Conservation (phyloP, 2,797 vertebrate genomes). For the Spinibarbus caldwelli region DNA sequence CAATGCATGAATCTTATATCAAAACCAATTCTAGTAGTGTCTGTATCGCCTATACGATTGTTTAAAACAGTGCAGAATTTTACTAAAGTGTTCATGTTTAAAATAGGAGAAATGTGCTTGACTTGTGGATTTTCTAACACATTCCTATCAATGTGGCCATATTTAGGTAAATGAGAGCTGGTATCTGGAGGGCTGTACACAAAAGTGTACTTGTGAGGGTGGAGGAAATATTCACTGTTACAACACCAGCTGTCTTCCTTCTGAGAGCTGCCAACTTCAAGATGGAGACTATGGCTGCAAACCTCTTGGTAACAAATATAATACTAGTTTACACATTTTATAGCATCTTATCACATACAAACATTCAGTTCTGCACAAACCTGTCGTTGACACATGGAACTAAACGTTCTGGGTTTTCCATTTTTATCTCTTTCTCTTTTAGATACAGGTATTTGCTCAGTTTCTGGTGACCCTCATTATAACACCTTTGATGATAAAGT, state of each 20-base stretch:
- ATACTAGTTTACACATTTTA: neutral
- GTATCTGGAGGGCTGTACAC: conserved; percentile 75
- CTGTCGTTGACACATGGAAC: neutral
- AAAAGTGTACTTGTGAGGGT: conserved; percentile 76
- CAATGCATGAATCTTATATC: too few species aligned
- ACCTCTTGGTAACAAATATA: conserved; percentile 68
- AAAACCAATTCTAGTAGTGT: neutral
- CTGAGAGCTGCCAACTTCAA: conserved; percentile 75
- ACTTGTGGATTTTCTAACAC: neutral
- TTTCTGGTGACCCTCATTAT: conserved; percentile 91
- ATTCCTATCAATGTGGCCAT: conserved; percentile 33
- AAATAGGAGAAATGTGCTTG: neutral
- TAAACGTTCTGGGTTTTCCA: neutral
- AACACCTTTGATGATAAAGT: conserved; percentile 81
- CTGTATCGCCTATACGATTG: neutral
- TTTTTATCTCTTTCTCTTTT: conserved; percentile 14
- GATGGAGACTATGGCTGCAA: conserved; percentile 79
- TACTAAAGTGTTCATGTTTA: neutral
- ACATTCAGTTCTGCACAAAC: neutral
- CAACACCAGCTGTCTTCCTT: conserved; percentile 72
- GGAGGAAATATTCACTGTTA: conserved; percentile 73
- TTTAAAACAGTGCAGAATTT: neutral
- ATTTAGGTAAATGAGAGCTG: conserved; percentile 76
- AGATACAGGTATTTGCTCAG: conserved; percentile 80
- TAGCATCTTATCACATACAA: neutral